Evolutionary conservation across 2,113 vertebrate genomes (phyloP).

Genomic region (Cichladusa arquata): DNA sequence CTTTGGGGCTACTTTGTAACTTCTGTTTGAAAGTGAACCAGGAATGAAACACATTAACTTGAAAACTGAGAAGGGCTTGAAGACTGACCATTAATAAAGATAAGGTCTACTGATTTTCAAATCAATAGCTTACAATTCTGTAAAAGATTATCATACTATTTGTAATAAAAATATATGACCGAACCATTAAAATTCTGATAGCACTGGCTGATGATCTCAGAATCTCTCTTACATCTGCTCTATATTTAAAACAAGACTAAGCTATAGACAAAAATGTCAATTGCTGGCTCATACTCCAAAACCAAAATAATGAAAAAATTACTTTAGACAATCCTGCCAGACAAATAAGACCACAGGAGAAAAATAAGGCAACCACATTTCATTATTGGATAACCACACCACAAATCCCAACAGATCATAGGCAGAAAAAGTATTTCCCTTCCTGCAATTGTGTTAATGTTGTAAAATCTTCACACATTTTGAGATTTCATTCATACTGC

Average conservation of each 20-base stretch:
- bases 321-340: neutral
- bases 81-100: neutral
- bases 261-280: neutral
- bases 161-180: neutral
- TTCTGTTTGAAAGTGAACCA: neutral
- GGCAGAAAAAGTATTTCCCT: neutral
- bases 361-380: conserved; percentile 23
- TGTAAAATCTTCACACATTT: neutral
- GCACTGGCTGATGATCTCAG: neutral
- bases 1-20: neutral
- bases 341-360: conserved; percentile 6
- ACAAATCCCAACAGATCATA: neutral
- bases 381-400: conserved; percentile 14
- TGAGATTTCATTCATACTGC: neutral
- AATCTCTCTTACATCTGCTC: neutral
- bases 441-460: neutral
- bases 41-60: neutral
- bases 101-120: neutral
- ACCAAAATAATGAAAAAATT: conserved; percentile 1
- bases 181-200: neutral
- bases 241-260: neutral
- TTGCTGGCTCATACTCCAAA: neutral
- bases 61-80: neutral
- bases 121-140: neutral
- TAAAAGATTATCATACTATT: neutral